Evolutionary conservation across 2,113 vertebrate genomes (phyloP).

Genomic region (Bubo bubo): DNA sequence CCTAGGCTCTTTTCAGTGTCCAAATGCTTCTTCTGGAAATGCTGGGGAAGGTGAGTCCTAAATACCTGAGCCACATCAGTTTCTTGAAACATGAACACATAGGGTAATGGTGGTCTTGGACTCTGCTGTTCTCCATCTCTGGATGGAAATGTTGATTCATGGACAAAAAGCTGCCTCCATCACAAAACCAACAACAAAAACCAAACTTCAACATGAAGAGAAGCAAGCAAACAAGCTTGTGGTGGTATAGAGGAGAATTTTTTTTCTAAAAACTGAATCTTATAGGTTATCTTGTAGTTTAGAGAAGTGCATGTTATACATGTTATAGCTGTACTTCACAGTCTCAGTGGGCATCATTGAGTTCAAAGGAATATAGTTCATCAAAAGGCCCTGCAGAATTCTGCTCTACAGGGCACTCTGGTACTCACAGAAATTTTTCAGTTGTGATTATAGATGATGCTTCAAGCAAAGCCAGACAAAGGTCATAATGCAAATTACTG

Average conservation of each 20-base stretch:
- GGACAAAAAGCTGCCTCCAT: background rate
- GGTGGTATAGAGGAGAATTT: background rate
- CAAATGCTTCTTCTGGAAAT: background rate
- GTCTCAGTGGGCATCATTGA: background rate
- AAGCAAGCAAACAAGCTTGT: background rate
- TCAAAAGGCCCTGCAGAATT: background rate
- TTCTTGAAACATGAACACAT: background rate
- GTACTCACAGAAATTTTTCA: background rate
- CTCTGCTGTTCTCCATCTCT: background rate
- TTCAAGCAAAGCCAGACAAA: background rate
- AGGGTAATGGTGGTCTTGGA: background rate
- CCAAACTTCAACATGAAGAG: background rate
- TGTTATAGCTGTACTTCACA: background rate
- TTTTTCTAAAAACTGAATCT: background rate
- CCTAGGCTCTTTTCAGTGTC: background rate
- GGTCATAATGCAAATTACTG: background rate
- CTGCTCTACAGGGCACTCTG: background rate
- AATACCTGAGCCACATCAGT: background rate
- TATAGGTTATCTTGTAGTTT: background rate
- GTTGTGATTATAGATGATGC: background rate
- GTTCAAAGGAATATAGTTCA: background rate
- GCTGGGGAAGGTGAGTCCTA: background rate
- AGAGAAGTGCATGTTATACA: background rate
- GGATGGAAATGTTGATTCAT: background rate
- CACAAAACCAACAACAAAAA: background rate